phyloP scores from a whole-genome alignment of 1,140 invertebrate species.

The Euborellia annulipes region DNA sequence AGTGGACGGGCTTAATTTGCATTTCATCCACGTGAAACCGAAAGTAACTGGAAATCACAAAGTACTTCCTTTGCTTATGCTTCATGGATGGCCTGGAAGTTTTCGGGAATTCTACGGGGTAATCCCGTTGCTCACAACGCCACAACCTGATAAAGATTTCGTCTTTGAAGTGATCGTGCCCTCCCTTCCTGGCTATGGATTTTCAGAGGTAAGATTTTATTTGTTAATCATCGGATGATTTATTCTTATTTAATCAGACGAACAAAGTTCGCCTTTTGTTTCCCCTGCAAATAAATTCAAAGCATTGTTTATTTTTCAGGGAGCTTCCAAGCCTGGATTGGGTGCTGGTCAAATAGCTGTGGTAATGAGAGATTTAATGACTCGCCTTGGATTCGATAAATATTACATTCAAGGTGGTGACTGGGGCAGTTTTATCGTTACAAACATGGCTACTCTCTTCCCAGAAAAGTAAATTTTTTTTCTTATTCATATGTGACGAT shows the following conservation, averaged over 20 bases:
- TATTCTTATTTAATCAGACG: too few relatives aligned
- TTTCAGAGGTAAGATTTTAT: slow-evolving; percentile 35
- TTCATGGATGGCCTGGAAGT: slow-evolving; percentile 87
- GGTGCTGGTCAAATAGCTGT: too few relatives aligned
- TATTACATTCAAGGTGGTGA: too few relatives aligned
- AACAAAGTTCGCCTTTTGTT: too few relatives aligned
- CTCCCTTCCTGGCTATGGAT: slow-evolving; percentile 40
- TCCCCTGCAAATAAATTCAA: too few relatives aligned
- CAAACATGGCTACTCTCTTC: slow-evolving; percentile 43
- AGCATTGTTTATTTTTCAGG: too few relatives aligned
- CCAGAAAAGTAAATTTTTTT: slow-evolving; percentile 48
- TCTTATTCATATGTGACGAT: too few relatives aligned
- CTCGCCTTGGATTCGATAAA: too few relatives aligned
- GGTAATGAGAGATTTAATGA: too few relatives aligned
- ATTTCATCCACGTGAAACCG: slow-evolving; percentile 36
- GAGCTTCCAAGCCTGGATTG: too few relatives aligned
- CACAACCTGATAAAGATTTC: slow-evolving; percentile 17
- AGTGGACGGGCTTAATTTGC: too few relatives aligned
- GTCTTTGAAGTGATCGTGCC: slow-evolving; percentile 38
- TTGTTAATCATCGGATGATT: too few relatives aligned
- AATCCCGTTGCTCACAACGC: slow-evolving; percentile 32
- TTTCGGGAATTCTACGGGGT: slow-evolving; percentile 73
- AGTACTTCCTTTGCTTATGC: slow-evolving; percentile 47
- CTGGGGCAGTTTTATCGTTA: slow-evolving; percentile 33
- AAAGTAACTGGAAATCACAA: slow-evolving; percentile 26